Evolutionary conservation across 2,113 vertebrate species (phyloP), one percentile per base, ranked within the genome.

Genomic region (Pachyramphus minor): DNA sequence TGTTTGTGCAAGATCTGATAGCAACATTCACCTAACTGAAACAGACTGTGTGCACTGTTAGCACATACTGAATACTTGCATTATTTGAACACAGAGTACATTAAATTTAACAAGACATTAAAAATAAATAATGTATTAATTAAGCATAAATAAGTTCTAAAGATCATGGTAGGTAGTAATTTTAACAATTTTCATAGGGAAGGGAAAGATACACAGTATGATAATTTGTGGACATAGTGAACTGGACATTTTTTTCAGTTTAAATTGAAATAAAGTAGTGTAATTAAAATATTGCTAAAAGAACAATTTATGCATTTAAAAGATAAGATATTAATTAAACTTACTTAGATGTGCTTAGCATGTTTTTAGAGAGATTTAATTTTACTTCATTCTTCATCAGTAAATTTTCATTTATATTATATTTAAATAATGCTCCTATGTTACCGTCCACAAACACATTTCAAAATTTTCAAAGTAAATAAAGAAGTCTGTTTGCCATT

Each of bases 391-490:
- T 82, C 42, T 90, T 63, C 24, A 60, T 49, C 17, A 88, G 52
- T 55, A 80, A 21, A 64, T 76, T 83, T 73, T 73, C 6, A 69
- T 58, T 87, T 71, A 12, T 64, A 50, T 30, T 45, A 20, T 84
- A 25, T 76, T 92, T 92, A 87, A 84, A 95, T 17, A 94, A 96
- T 55, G 14, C 3, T 14, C 18, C 24, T 68, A 58, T 19, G 25
- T 88, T 67, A 94, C 58, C 78, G 58, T 90, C 86, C 89, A 96
- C 88, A 81, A 93, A 84, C 33, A 84, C 56, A 83, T 64, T 88
- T 80, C 52, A 95, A 96, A 83, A 71, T 86, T 90, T 68, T 89
- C 82, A 72, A 88, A 52, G 27, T 39, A 86, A 97, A 90, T 80
- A 76, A 73, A 45, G 62, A 87, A 55, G 9, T 73, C 72, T 66